Percentiles rank a stretch among this genome's conserved stretches.
phyloP scores from a whole-genome alignment of 1,140 invertebrate species.

The Hydropsyche tenuis region DNA sequence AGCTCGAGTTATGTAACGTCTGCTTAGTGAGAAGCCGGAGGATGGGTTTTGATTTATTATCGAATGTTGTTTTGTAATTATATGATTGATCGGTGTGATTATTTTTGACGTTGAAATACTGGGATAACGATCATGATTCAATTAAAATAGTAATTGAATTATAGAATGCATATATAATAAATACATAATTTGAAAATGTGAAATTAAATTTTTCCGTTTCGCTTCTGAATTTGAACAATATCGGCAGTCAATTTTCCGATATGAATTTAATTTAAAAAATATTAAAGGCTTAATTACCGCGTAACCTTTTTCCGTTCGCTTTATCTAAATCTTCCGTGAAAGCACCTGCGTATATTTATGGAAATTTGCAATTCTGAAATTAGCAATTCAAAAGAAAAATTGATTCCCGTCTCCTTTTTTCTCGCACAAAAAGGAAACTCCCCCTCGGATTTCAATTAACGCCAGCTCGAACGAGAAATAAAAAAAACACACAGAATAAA shows the following conservation, averaged over 20 bases:
- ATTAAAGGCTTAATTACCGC: not conserved
- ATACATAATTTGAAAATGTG: too few species aligned
- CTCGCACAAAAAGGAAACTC: not conserved
- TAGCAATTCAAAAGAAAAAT: conserved; percentile 22
- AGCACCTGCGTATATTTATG: conserved; percentile 21
- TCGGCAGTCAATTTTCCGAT: not conserved
- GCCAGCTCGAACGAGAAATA: not conserved
- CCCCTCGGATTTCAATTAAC: conserved; percentile 11
- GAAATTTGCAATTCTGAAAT: conserved; percentile 16
- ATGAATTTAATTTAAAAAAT: conserved; percentile 16
- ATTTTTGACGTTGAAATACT: too few species aligned
- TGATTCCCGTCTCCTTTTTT: conserved; percentile 8
- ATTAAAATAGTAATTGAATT: too few species aligned
- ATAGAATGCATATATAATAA: too few species aligned
- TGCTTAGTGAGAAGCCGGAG: too few species aligned
- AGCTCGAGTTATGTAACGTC: too few species aligned
- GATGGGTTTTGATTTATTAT: too few species aligned
- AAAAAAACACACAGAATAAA: not conserved
- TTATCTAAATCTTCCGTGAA: conserved; percentile 12
- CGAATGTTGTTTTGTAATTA: too few species aligned
- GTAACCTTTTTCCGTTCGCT: not conserved
- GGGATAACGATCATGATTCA: too few species aligned
- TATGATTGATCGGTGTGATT: too few species aligned
- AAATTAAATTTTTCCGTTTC: too few species aligned
- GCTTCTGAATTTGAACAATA: too few species aligned